Conservation (phyloP, 2,113 vertebrate genomes). For the Dromiciops gliroides region DNA sequence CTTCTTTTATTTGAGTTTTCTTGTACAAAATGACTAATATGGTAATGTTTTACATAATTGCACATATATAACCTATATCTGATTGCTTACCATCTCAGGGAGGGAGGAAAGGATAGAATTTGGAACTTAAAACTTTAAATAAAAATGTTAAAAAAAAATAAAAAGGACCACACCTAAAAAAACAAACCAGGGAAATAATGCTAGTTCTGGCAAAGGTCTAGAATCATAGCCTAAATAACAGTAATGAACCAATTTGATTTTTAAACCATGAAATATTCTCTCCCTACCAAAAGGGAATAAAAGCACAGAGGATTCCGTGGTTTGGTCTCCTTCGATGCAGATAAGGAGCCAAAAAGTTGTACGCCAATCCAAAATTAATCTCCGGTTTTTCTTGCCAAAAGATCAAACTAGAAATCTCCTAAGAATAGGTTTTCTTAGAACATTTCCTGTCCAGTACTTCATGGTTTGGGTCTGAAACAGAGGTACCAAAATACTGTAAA, state of each 20-base stretch:
- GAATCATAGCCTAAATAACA: background rate
- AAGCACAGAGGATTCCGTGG: slow-evolving; percentile 19
- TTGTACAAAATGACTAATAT: too few species aligned
- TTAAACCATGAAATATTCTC: slow-evolving; percentile 24
- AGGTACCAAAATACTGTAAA: slow-evolving; percentile 29
- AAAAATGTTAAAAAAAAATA: too few species aligned
- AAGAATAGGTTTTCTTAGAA: slow-evolving; percentile 69
- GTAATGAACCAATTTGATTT: slow-evolving; percentile 21
- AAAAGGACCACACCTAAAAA: too few species aligned
- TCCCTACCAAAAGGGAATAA: background rate
- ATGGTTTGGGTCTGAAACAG: slow-evolving; percentile 60
- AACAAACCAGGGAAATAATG: background rate
- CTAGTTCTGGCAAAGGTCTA: background rate
- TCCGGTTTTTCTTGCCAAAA: slow-evolving; percentile 61
- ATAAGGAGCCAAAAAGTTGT: slow-evolving; percentile 58
- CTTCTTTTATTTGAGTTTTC: too few species aligned
- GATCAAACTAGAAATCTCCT: slow-evolving; percentile 71
- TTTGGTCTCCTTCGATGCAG: slow-evolving; percentile 50
- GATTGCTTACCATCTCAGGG: too few species aligned
- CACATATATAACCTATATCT: too few species aligned
- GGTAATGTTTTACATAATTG: too few species aligned
- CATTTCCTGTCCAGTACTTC: slow-evolving; percentile 59
- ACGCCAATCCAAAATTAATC: slow-evolving; percentile 63
- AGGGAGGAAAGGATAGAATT: too few species aligned
- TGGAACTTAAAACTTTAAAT: too few species aligned